phyloP scores from a whole-genome alignment of 1,140 invertebrate species.

The Drosophila repletoides region DNA sequence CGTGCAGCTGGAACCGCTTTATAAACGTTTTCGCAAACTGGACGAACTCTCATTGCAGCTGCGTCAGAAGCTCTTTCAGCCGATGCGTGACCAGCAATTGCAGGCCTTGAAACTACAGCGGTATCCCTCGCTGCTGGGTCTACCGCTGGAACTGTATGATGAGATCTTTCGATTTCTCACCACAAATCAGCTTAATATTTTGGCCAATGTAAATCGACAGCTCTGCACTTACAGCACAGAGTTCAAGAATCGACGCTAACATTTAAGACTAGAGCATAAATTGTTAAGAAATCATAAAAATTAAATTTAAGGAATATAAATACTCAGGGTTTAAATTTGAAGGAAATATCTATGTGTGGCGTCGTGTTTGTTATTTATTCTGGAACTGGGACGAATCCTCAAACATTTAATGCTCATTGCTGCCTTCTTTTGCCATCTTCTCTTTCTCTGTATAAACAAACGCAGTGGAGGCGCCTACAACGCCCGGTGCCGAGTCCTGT shows the following conservation, averaged over 20 bases:
- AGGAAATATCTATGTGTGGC: too few relatives aligned
- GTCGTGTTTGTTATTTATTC: too few relatives aligned
- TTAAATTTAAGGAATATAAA: too few relatives aligned
- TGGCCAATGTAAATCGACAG: constrained; percentile 59
- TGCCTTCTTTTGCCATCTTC: background rate
- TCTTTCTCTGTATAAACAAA: background rate
- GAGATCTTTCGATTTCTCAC: constrained; percentile 59
- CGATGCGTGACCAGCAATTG: constrained; percentile 61
- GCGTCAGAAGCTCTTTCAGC: constrained; percentile 67
- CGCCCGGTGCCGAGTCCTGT: constrained; percentile 56
- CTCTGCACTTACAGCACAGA: constrained; percentile 31
- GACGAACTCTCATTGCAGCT: constrained; percentile 53
- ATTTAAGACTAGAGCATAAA: too few relatives aligned
- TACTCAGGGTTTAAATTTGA: too few relatives aligned
- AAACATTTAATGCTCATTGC: too few relatives aligned
- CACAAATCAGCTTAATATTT: constrained; percentile 50
- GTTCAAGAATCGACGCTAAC: constrained; percentile 3
- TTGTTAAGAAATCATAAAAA: too few relatives aligned
- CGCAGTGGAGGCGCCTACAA: constrained; percentile 30
- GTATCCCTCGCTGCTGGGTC: constrained; percentile 51
- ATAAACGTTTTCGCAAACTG: constrained; percentile 58
- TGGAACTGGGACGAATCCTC: too few relatives aligned
- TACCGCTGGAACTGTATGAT: constrained; percentile 56
- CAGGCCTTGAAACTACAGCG: constrained; percentile 20
- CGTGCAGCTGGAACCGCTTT: constrained; percentile 44